Evolutionary conservation across 2,888 invertebrate genomes (phyloP).

Genomic region (Coenonympha glycerion): DNA sequence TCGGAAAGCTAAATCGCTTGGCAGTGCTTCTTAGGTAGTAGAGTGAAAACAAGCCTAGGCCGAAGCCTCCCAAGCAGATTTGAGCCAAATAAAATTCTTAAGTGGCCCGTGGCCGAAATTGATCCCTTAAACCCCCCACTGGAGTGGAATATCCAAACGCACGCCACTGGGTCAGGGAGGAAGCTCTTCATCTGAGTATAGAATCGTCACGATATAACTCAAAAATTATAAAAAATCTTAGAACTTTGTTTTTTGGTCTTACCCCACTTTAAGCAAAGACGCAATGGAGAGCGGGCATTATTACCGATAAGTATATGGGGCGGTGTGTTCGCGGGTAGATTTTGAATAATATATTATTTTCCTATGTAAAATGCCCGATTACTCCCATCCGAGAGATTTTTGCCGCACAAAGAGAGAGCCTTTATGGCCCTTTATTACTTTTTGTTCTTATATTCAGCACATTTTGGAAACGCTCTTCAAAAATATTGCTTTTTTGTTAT

Average conservation of each 20-base stretch:
- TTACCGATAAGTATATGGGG: constrained; percentile 70
- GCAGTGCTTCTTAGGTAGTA: no score
- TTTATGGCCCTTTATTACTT: constrained; percentile 69
- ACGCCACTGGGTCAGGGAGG: no score
- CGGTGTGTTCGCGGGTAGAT: constrained; percentile 64
- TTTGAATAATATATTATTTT: constrained; percentile 76
- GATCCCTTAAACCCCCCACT: no score
- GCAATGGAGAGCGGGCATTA: constrained; percentile 56
- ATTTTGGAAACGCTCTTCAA: constrained; percentile 1
- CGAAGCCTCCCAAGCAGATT: no score
- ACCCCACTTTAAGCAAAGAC: constrained; percentile 25
- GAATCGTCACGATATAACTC: no score
- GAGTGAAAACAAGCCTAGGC: no score
- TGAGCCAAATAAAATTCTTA: no score
- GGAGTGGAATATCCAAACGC: no score
- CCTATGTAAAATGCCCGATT: constrained; percentile 76
- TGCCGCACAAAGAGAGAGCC: constrained; percentile 59
- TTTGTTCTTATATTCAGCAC: constrained; percentile 54
- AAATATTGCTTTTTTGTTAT: background rate
- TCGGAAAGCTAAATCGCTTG: no score
- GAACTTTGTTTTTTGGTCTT: constrained; percentile 30
- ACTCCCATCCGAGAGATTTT: constrained; percentile 69
- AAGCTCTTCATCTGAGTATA: no score
- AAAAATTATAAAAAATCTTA: constrained; percentile 4
- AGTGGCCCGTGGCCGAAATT: no score